Evolutionary conservation across 2,888 invertebrate species (phyloP).

Genomic region (Nyleta sp.): DNA sequence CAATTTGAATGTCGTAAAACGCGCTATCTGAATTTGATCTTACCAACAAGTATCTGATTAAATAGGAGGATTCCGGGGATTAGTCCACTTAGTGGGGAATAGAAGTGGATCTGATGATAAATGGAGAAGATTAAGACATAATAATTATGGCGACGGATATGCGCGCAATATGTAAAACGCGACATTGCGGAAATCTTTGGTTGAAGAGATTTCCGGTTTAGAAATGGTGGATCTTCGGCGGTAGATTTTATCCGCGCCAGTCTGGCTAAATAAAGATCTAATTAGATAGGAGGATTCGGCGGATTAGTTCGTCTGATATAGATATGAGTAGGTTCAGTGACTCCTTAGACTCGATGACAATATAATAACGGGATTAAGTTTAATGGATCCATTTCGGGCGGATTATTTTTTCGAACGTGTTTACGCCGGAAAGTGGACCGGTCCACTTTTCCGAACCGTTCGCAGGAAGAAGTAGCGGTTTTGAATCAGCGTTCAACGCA

Average conservation of each 20-base stretch:
- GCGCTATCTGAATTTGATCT: constrained; percentile 16
- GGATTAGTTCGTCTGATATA: constrained; percentile 27
- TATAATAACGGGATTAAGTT: constrained; percentile 33
- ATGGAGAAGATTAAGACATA: constrained; percentile 28
- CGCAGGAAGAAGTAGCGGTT: too few relatives aligned
- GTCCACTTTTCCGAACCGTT: too few relatives aligned
- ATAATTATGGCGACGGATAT: constrained; percentile 5
- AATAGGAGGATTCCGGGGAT: constrained; percentile 26
- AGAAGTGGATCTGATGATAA: constrained; percentile 26
- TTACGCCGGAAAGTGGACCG: background rate
- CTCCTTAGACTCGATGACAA: constrained; percentile 20
- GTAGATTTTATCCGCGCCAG: too few relatives aligned
- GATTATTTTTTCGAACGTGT: background rate
- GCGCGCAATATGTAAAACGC: background rate
- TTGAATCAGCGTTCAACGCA: too few relatives aligned
- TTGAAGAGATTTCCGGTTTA: background rate
- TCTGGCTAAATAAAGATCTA: constrained; percentile 20
- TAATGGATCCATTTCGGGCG: constrained; percentile 21
- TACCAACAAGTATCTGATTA: constrained; percentile 36
- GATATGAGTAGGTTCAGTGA: constrained; percentile 21
- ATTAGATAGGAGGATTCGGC: constrained; percentile 18
- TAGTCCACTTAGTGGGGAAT: constrained; percentile 19
- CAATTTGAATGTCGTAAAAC: background rate
- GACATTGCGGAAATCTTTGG: background rate
- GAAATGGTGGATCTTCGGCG: too few relatives aligned